These are phyloP conservation scores for Acanthurus tractus DNA, from an alignment of 2,797 vertebrate species.

Conservation along the genomic window DNA sequence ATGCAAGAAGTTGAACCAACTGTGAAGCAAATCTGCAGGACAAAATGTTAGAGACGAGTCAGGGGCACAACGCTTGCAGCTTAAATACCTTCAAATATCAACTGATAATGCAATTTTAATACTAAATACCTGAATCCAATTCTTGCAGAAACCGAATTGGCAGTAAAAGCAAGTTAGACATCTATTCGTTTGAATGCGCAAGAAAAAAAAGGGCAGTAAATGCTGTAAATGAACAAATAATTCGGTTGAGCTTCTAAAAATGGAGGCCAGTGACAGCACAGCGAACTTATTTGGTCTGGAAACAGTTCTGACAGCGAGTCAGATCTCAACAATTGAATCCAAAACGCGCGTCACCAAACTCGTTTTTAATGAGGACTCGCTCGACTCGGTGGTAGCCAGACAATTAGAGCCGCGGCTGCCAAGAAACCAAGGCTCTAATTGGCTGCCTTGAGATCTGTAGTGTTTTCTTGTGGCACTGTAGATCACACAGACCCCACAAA, in stretches of 20 bases:
- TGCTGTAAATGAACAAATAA: neutral
- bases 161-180: neutral
- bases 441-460: constrained; percentile 53
- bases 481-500: constrained; percentile 44
- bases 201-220: constrained; percentile 12
- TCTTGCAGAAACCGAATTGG: constrained; percentile 23
- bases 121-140: constrained; percentile 1
- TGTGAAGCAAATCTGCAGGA: constrained; percentile 8
- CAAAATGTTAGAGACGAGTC: neutral
- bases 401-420: constrained; percentile 45
- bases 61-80: neutral
- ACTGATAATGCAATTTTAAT: constrained; percentile 6
- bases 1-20: neutral
- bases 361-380: constrained; percentile 63
- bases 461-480: constrained; percentile 34
- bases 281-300: constrained; percentile 17
- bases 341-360: constrained; percentile 11
- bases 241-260: constrained; percentile 2
- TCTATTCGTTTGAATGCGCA: neutral
- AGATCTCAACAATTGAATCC: constrained; percentile 4
- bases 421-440: constrained; percentile 56
- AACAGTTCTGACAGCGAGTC: neutral
- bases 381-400: constrained; percentile 47
- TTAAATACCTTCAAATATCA: neutral
- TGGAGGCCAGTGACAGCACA: neutral